phyloP scores from a whole-genome alignment of 2,888 invertebrate genomes.

The Venusia cambrica region DNA sequence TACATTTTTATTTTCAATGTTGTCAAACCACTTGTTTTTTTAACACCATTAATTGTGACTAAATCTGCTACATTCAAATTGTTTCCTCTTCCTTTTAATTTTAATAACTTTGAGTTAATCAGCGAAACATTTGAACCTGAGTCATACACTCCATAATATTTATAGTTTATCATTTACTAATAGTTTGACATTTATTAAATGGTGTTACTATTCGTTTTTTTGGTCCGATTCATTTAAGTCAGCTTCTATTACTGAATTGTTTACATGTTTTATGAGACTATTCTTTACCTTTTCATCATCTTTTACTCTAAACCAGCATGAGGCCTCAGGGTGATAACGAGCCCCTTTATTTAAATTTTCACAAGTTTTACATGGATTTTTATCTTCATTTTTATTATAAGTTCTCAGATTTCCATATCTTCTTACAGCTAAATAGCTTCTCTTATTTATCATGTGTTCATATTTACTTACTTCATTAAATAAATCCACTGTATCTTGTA shows the following conservation, averaged over 20 bases:
- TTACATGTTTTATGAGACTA: slow-evolving; percentile 16
- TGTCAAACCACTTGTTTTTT: slow-evolving; percentile 21
- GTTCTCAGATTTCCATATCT: not conserved
- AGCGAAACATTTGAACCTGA: slow-evolving; percentile 38
- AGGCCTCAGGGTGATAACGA: slow-evolving; percentile 21
- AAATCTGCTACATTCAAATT: slow-evolving; percentile 22
- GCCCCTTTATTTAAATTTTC: slow-evolving; percentile 16
- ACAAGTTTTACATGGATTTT: slow-evolving; percentile 23
- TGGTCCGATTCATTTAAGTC: slow-evolving; percentile 26
- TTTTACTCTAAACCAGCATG: slow-evolving; percentile 26
- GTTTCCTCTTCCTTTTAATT: no score
- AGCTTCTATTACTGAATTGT: slow-evolving; percentile 26
- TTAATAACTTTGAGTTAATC: slow-evolving; percentile 32
- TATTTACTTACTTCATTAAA: slow-evolving; percentile 11
- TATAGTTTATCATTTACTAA: slow-evolving; percentile 31
- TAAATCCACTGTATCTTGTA: slow-evolving; percentile 6
- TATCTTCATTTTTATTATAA: slow-evolving; percentile 9
- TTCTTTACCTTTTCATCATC: slow-evolving; percentile 7
- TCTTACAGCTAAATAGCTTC: slow-evolving; percentile 3
- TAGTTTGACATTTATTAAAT: slow-evolving; percentile 28
- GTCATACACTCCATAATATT: slow-evolving; percentile 33
- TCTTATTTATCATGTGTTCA: slow-evolving; percentile 17
- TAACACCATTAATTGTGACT: slow-evolving; percentile 22
- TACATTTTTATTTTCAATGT: slow-evolving; percentile 19
- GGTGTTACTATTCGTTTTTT: slow-evolving; percentile 31